Evolutionary conservation across 2,113 vertebrate genomes (phyloP).

Genomic region (Passer montanus): DNA sequence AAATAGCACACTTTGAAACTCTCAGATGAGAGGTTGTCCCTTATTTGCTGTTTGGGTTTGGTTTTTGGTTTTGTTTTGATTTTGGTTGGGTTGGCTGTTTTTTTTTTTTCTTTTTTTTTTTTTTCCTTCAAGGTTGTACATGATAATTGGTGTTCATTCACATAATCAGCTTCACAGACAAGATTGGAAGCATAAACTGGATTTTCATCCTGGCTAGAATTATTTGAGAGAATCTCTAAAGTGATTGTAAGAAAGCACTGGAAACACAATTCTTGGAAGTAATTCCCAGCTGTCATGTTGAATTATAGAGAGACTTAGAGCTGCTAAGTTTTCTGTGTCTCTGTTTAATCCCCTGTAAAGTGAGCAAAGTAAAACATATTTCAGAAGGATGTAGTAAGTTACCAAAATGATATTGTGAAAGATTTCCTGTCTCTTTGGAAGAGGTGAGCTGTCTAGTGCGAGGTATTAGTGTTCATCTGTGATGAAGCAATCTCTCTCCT

Average conservation of each 20-base stretch:
- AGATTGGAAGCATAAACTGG: not conserved
- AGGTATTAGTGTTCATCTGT: not conserved
- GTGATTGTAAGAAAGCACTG: not conserved
- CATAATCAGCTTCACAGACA: not conserved
- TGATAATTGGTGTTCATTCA: not conserved
- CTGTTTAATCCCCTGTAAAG: constrained; percentile 38
- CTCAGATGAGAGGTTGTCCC: not conserved
- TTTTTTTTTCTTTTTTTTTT: not conserved
- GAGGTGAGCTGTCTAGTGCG: constrained; percentile 1
- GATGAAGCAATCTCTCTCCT: not conserved
- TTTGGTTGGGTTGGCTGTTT: not conserved
- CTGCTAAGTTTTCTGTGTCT: constrained; percentile 22
- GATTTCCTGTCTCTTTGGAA: constrained; percentile 1
- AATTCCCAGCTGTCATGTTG: constrained; percentile 34
- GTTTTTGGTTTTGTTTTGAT: not conserved
- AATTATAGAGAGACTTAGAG: constrained; percentile 12
- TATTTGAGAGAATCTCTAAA: constrained; percentile 9
- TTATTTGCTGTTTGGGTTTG: not conserved
- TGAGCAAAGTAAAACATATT: not conserved
- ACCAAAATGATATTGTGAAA: constrained; percentile 52
- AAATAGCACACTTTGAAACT: not conserved
- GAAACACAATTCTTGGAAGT: not conserved
- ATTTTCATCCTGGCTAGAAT: not conserved
- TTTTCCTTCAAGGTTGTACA: not conserved
- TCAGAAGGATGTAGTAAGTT: constrained; percentile 23